Evolutionary conservation across 1,140 invertebrate species (phyloP), one percentile per base, ranked within the genome.

Genomic region (Cydia strobilella): DNA sequence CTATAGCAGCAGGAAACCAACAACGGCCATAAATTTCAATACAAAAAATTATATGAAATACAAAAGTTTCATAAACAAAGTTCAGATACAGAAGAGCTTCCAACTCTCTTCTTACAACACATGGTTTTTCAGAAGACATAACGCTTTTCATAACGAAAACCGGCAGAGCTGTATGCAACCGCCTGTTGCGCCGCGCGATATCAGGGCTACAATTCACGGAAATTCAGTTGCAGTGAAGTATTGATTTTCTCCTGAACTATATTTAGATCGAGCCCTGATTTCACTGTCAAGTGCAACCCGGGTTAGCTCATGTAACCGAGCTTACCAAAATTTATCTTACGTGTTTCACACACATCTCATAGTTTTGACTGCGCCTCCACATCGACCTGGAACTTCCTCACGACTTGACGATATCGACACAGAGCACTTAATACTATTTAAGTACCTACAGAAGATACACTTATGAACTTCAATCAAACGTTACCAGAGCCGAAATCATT

Each of bases 201-300:
- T 69, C 65, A 42, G 65, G 27, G 27, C 65, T 69, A 31, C 65
- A 27, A 35, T 65, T 35, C 27, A 35, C 27, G 65, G 27, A 69
- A 69, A 35, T 69, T 69, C 65, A 39, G 27, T 69, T 69, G 65
- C 65, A 69, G n/a, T 69, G 31, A 69, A 42, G 65, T 69, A 69
- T 69, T 69, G 65, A 69, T 69, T 69, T 69, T 69, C 27, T 35
- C 35, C 65, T n/a, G 27, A 39, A 18, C 65, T 69, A 69, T 69
- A 69, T 69, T 42, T 69, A 69, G 65, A 39, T 35, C 65, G 65
- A 69, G 65, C 65, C 2, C 27, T 15, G 42, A 42, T 39, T 69
- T 69, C 27, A 69, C 15, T 31, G 65, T 35, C 65, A 69, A 69
- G 31, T 69, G 65, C 65, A 69, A 18, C 63, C 31, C 27, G 65